Percentiles rank a stretch among this genome's conserved stretches.
These are phyloP conservation scores for Rhagoletis zephyria DNA, from an alignment of 1,140 invertebrate genomes.

Conservation along the genomic window DNA sequence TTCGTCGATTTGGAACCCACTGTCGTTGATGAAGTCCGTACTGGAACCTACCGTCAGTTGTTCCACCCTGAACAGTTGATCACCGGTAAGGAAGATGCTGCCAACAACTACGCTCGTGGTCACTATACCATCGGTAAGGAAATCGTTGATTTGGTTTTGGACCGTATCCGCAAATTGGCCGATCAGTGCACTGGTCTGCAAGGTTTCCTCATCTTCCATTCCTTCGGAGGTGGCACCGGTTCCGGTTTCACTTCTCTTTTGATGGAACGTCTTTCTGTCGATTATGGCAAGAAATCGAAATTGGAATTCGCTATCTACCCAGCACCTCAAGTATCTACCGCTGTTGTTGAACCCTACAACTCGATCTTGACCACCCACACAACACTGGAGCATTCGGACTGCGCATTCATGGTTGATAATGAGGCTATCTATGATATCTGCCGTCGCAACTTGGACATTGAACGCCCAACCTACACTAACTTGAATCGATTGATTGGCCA, in stretches of 20 bases:
- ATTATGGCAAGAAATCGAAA: conserved; percentile 88
- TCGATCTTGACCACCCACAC: conserved; percentile 86
- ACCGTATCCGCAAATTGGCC: conserved; percentile 82
- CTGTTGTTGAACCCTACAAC: conserved; percentile 90
- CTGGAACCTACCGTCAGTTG: conserved; percentile 81
- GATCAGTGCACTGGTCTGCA: conserved; percentile 87
- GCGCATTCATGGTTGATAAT: conserved; percentile 91
- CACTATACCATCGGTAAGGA: conserved; percentile 92
- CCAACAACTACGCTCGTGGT: conserved; percentile 88
- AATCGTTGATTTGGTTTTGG: conserved; percentile 86
- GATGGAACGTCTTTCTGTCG: conserved; percentile 86
- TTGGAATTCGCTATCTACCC: conserved; percentile 89
- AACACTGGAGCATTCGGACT: conserved; percentile 85
- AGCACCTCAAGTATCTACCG: conserved; percentile 88
- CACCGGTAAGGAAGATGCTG: conserved; percentile 85
- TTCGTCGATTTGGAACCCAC: conserved; percentile 84
- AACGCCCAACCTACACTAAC: conserved; percentile 85
- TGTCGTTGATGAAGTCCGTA: conserved; percentile 83
- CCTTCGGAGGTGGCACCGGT: conserved; percentile 89
- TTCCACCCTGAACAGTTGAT: conserved; percentile 85
- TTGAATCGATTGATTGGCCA: conserved; percentile 87
- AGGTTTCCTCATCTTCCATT: conserved; percentile 89
- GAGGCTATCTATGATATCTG: conserved; percentile 94
- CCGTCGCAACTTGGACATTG: conserved; percentile 88
- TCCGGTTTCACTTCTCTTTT: conserved; percentile 87